phyloP scores from a whole-genome alignment of 2,797 vertebrate genomes.

The Platalea minor region DNA sequence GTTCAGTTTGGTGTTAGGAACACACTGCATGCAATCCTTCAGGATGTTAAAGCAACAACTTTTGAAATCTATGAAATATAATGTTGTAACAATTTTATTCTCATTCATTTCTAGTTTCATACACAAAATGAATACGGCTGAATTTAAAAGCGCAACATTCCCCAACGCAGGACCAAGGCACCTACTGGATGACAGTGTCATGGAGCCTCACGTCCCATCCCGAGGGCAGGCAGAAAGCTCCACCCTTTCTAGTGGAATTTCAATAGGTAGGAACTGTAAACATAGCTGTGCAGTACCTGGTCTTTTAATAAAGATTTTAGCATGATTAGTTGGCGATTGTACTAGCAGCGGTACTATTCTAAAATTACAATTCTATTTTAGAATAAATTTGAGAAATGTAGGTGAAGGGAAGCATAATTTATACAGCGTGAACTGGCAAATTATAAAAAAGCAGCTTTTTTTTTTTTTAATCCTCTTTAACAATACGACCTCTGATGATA shows the following conservation, averaged over 20 bases:
- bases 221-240: constrained; percentile 94
- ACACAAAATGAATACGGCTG: constrained; percentile 95
- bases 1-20: background rate
- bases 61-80: background rate
- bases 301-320: background rate
- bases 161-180: constrained; percentile 95
- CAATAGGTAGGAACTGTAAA: constrained; percentile 83
- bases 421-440: background rate
- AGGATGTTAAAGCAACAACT: background rate
- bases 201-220: constrained; percentile 92
- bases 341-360: background rate
- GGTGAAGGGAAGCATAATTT: background rate
- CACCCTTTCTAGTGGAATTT: constrained; percentile 96
- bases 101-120: constrained; percentile 83
- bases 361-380: background rate
- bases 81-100: background rate
- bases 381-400: background rate
- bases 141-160: constrained; percentile 98
- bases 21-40: background rate
- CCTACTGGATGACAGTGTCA: constrained; percentile 94
- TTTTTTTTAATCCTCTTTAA: background rate
- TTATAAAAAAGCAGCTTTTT: background rate
- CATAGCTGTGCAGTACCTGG: fast-evolving
- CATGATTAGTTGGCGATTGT: background rate
- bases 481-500: background rate